Percentiles rank a stretch among this genome's conserved stretches.
Conservation (phyloP, 2,888 invertebrate genomes). For the Chironomus tentans region DNA sequence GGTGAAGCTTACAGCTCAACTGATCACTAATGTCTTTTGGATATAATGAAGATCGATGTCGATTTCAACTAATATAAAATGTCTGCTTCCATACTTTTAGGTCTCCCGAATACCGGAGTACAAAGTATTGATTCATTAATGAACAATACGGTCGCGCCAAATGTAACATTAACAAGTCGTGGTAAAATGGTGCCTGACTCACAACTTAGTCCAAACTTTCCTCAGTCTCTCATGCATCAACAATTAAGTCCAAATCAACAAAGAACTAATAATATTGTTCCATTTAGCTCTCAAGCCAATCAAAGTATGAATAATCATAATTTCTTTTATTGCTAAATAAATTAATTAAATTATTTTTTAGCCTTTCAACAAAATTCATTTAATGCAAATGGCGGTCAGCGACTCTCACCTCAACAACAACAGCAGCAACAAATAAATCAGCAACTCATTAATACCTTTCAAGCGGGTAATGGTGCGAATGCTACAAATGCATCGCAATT, state of each 20-base stretch:
- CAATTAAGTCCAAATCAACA: conserved; percentile 41
- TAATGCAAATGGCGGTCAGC: conserved; percentile 36
- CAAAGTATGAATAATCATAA: conserved; percentile 33
- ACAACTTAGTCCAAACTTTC: conserved; percentile 55
- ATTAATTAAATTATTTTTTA: neutral
- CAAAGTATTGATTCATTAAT: conserved; percentile 73
- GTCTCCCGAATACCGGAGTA: conserved; percentile 38
- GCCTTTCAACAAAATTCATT: conserved; percentile 23
- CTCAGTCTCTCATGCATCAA: conserved; percentile 42
- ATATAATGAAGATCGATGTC: no score
- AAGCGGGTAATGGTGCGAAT: conserved; percentile 31
- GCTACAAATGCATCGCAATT: conserved; percentile 36
- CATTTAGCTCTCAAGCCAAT: conserved; percentile 39
- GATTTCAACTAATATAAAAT: neutral
- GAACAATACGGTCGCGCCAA: conserved; percentile 71
- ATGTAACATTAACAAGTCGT: conserved; percentile 73
- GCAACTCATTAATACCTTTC: conserved; percentile 29
- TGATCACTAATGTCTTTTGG: no score
- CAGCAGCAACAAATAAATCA: conserved; percentile 36
- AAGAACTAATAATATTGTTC: conserved; percentile 35
- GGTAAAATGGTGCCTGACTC: conserved; percentile 49
- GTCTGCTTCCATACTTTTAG: conserved; percentile 30
- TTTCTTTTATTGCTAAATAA: neutral
- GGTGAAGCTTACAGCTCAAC: no score
- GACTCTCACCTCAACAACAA: conserved; percentile 40